A percentile compares a stretch with the other conserved stretches of the same genome.
Conservation (phyloP, 2,797 vertebrate species). For the Rallus crepitans region DNA sequence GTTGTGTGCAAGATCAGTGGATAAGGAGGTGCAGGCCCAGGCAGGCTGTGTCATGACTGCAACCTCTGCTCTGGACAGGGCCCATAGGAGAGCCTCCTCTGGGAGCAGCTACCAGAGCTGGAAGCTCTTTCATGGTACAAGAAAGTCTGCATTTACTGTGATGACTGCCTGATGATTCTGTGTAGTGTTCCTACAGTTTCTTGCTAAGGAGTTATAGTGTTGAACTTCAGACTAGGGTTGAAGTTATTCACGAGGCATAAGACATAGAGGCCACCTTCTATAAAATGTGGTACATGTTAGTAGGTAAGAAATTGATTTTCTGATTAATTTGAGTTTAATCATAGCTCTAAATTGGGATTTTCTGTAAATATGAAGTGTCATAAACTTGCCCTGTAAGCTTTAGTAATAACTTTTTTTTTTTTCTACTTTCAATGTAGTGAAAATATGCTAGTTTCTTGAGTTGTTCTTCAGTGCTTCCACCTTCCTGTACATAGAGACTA, state of each 20-base stretch:
- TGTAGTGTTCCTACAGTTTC: background rate
- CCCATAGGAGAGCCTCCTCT: rapidly evolving
- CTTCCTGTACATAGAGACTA: background rate
- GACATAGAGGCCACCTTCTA: background rate
- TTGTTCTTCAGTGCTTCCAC: background rate
- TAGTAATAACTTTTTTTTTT: background rate
- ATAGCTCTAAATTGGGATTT: background rate
- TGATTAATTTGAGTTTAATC: background rate
- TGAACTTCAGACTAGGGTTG: background rate
- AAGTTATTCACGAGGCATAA: background rate
- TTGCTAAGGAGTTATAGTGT: background rate
- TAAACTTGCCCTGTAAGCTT: background rate
- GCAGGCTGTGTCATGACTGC: rapidly evolving
- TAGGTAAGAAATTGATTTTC: background rate
- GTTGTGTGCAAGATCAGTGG: rapidly evolving
- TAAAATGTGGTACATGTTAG: background rate
- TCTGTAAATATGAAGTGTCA: background rate
- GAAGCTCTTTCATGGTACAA: background rate
- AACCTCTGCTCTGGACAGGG: rapidly evolving
- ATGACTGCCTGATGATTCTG: background rate
- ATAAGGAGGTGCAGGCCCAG: background rate
- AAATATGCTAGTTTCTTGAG: background rate
- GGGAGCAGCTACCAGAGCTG: rapidly evolving
- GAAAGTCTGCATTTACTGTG: background rate
- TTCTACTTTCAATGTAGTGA: background rate